Percentiles rank a stretch among this genome's conserved stretches.
phyloP scores from a whole-genome alignment of 2,113 vertebrate genomes.

The Ginglymostoma cirratum region DNA sequence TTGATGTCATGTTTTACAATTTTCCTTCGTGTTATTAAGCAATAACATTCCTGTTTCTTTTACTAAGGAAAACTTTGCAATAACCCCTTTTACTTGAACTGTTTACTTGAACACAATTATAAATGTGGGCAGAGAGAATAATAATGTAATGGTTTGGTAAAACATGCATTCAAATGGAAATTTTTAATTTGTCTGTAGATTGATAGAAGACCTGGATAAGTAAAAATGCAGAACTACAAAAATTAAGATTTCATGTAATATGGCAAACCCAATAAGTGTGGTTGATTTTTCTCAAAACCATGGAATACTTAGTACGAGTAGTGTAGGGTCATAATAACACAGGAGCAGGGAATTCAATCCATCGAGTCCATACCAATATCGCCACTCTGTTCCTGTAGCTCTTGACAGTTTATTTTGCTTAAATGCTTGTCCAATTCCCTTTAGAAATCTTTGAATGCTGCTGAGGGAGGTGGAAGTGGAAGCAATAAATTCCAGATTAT shows the following conservation, averaged over 20 bases:
- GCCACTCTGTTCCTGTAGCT: too few species aligned
- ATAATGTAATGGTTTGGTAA: background rate
- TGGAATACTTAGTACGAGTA: background rate
- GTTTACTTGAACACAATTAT: background rate
- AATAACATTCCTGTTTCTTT: too few species aligned
- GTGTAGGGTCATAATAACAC: too few species aligned
- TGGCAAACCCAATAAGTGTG: background rate
- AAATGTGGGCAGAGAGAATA: background rate
- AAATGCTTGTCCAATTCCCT: too few species aligned
- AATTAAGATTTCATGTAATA: background rate
- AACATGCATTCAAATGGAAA: background rate
- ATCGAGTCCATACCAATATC: too few species aligned
- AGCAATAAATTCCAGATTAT: background rate
- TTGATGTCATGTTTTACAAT: too few species aligned
- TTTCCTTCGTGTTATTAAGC: too few species aligned
- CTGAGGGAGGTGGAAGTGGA: too few species aligned
- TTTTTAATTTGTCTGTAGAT: background rate
- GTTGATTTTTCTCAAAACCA: background rate
- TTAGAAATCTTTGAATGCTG: background rate
- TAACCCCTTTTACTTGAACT: too few species aligned
- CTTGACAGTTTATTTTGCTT: too few species aligned
- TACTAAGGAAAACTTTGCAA: too few species aligned
- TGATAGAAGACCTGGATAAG: background rate
- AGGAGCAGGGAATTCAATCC: too few species aligned
- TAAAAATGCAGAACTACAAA: background rate